Evolutionary conservation across 2,888 invertebrate species (phyloP), one percentile per base, ranked within the genome.

Genomic region (Anthophora plumipes): DNA sequence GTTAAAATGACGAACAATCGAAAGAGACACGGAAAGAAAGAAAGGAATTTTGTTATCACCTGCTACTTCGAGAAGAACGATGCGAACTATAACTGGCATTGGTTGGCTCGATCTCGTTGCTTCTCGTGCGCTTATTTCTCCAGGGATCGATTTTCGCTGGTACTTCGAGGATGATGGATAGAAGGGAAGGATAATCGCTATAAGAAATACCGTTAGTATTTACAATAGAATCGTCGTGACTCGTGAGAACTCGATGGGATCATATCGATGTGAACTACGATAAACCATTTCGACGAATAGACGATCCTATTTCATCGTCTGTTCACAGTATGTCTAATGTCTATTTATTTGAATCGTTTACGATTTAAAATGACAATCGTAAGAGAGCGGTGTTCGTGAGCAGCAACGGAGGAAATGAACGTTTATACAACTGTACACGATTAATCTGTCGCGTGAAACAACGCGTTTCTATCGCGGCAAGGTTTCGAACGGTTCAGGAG

Each of bases 141-240:
- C 39, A 22, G 12, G 2, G 5, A 60, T 52, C 43, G 43, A 37
- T 63, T 31, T 31, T 54, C 14, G 20, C 20, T 46, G 14, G 17
- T 14, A 14, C 20, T 31, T 20, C 0, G 22, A 22, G 22, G 37
- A 31, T 9, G n/a, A 12, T 1, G 43, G 12, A 37, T 75, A 61
- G 25, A 31, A 7, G 17, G 7, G 5, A 12, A 4, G 43, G 12
- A 37, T 75, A 61, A 37, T 55, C 54, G 31, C 54, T 55, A 76
- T 46, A 57, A 31, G 68, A 77, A 68, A 55, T 63, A 41, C 22
- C 61, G 39, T 61, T 52, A 52, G 2, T 79, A 80, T 73, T 39
- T 60, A 80, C 64, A 73, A 55, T 37, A 46, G 64, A 54, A 68
- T 69, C 52, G 43, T 48, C 54, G 48, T 14, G 54, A 59, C 20